These are phyloP conservation scores for Galerucella calmariensis DNA, from an alignment of 2,888 invertebrate genomes.

Conservation along the genomic window DNA sequence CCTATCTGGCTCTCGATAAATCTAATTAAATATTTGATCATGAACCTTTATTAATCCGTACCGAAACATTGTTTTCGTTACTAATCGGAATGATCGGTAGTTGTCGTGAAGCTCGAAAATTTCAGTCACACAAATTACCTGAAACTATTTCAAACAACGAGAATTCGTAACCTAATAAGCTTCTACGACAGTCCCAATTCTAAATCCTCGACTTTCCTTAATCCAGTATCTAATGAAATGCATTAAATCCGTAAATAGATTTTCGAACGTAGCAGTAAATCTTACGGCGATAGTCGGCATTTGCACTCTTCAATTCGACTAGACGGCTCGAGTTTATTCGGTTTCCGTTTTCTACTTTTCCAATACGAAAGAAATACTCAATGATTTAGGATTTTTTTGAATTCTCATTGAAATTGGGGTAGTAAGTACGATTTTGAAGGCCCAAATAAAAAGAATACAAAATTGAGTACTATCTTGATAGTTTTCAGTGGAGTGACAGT, in stretches of 20 bases:
- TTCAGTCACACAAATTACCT: slow-evolving; percentile 30
- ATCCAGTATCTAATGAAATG: slow-evolving; percentile 35
- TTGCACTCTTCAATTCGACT: slow-evolving; percentile 16
- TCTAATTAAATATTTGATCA: too few relatives aligned
- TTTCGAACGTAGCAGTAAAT: slow-evolving; percentile 35
- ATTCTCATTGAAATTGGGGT: not conserved
- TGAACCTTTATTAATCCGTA: too few relatives aligned
- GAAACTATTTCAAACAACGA: slow-evolving; percentile 18
- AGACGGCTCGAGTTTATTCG: slow-evolving; percentile 2
- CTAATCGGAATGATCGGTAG: not conserved
- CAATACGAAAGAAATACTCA: not conserved
- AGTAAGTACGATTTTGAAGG: too few relatives aligned
- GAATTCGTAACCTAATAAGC: slow-evolving; percentile 32
- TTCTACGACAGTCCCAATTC: slow-evolving; percentile 27
- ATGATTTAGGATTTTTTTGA: not conserved
- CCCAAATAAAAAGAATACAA: too few relatives aligned
- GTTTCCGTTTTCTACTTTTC: not conserved
- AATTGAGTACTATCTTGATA: too few relatives aligned
- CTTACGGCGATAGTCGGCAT: slow-evolving; percentile 30
- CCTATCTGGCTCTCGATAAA: too few relatives aligned
- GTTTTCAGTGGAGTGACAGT: too few relatives aligned
- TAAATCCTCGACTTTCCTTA: slow-evolving; percentile 31
- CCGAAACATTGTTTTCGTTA: too few relatives aligned
- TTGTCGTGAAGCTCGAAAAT: not conserved
- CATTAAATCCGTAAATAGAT: slow-evolving; percentile 36